phyloP scores from a whole-genome alignment of 2,888 invertebrate genomes.

The Bombyx huttoni region DNA sequence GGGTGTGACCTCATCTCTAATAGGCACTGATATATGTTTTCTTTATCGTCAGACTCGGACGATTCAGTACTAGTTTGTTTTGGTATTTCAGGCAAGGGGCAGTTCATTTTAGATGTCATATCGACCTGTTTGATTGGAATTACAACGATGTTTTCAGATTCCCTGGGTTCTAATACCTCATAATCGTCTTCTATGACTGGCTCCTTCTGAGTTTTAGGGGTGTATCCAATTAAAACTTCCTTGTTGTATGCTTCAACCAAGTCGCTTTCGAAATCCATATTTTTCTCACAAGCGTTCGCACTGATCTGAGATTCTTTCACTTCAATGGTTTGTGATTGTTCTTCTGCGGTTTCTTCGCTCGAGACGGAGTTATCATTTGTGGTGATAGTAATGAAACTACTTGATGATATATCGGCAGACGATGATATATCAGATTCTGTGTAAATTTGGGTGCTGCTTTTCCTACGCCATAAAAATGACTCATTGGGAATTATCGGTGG shows the following conservation, averaged over 20 bases:
- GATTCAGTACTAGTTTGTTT: conserved; percentile 13
- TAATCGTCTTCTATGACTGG: conserved; percentile 51
- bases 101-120: conserved; percentile 53
- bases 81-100: conserved; percentile 65
- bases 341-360: conserved; percentile 21
- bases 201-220: conserved; percentile 35
- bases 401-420: conserved; percentile 33
- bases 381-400: conserved; percentile 41
- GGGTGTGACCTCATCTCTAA: conserved; percentile 62
- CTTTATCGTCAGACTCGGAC: conserved; percentile 17
- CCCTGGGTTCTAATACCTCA: conserved; percentile 54
- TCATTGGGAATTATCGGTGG: conserved; percentile 72
- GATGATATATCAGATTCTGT: conserved; percentile 44
- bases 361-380: conserved; percentile 29
- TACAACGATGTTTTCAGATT: conserved; percentile 37
- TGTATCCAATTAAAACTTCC: conserved; percentile 48
- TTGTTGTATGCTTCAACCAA: conserved; percentile 59
- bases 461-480: conserved; percentile 77
- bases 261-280: conserved; percentile 57
- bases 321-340: conserved; percentile 29
- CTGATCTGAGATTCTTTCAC: conserved; percentile 30
- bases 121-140: conserved; percentile 45
- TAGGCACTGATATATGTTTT: conserved; percentile 61
- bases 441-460: conserved; percentile 51
- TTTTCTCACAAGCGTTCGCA: conserved; percentile 22